Conservation (phyloP, 2,888 invertebrate genomes). For the Diarsia brunnea region DNA sequence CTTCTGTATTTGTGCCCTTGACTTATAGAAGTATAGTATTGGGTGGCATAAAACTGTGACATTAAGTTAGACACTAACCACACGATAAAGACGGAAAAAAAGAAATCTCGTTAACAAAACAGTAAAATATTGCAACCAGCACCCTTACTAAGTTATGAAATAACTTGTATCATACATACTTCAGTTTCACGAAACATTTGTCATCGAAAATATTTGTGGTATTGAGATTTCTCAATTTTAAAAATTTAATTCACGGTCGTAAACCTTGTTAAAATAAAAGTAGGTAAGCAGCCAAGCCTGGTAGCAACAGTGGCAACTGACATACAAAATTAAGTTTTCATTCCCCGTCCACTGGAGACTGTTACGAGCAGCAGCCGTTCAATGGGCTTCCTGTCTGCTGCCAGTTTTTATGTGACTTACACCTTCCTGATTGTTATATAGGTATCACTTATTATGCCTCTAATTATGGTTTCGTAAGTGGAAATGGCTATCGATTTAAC, state of each 20-base stretch:
- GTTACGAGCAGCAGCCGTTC: slow-evolving; percentile 49
- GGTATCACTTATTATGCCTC: slow-evolving; percentile 51
- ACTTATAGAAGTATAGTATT: no score
- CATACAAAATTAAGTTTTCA: slow-evolving; percentile 48
- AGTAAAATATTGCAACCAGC: no score
- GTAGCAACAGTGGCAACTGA: slow-evolving; percentile 55
- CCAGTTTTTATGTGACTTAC: slow-evolving; percentile 60
- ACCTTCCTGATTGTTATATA: slow-evolving; percentile 62
- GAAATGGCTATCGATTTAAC: slow-evolving; percentile 46
- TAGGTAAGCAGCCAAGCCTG: slow-evolving; percentile 7
- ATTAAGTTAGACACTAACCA: no score
- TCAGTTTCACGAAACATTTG: no score
- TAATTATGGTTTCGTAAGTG: slow-evolving; percentile 63
- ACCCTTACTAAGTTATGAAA: no score
- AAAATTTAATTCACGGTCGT: no score
- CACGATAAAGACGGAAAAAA: no score
- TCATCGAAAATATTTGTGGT: no score
- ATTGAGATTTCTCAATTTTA: neutral
- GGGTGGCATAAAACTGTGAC: no score
- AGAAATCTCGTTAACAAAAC: no score
- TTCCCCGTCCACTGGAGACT: slow-evolving; percentile 47
- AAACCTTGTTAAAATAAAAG: neutral
- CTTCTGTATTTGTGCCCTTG: no score
- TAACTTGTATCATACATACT: no score
- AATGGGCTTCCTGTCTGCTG: slow-evolving; percentile 60